phyloP scores from a whole-genome alignment of 2,888 invertebrate genomes.

The Pachymerium ferrugineum region DNA sequence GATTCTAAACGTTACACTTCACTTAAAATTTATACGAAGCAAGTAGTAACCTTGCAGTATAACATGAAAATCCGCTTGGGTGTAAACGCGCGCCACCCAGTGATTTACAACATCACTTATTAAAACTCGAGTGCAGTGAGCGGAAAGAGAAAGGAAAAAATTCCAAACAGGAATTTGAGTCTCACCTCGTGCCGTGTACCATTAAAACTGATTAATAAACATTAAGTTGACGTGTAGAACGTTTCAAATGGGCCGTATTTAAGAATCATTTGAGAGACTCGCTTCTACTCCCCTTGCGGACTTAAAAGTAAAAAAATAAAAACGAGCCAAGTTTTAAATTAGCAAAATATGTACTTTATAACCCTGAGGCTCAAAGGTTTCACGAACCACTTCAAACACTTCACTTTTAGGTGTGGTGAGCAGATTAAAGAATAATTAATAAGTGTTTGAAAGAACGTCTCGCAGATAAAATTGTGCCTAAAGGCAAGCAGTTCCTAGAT shows the following conservation, averaged over 20 bases:
- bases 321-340: background rate
- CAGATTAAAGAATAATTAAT: background rate
- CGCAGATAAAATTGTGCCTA: no score
- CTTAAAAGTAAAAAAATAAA: background rate
- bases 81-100: no score
- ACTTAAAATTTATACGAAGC: no score
- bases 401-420: background rate
- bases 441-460: no score
- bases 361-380: background rate
- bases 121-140: background rate
- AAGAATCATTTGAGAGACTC: background rate
- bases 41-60: no score
- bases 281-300: background rate
- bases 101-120: background rate
- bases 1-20: no score
- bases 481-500: no score
- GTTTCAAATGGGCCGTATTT: constrained; percentile 4
- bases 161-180: background rate
- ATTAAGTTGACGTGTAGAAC: constrained; percentile 8
- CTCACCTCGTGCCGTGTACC: constrained; percentile 13
- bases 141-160: background rate
- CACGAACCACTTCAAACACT: background rate
- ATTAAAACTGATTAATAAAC: constrained; percentile 13
- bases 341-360: background rate
- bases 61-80: no score